Evolutionary conservation across 2,888 invertebrate species (phyloP), one percentile per base, ranked within the genome.

Genomic region (Acrobasis suavella): DNA sequence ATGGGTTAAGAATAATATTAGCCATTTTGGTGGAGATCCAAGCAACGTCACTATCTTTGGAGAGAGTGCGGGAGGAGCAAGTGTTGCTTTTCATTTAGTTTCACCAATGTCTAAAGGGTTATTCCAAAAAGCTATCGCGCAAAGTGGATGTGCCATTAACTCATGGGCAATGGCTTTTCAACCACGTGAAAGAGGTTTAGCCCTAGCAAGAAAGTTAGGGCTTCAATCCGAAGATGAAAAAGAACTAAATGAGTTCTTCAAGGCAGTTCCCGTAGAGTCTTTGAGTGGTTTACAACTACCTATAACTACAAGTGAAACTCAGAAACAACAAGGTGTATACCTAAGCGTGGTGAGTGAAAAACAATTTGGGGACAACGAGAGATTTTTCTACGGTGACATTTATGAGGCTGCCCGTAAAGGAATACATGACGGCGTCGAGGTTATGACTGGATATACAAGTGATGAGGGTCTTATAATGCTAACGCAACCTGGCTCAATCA

Each of bases 401-500:
- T 61, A 68, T 38, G 84, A 93, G 46, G 76, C 79, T 16, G 68
- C 89, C 10, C 83, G 87, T 65, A 79, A 87, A 16, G 93, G 94
- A n/a, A 86, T 86, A n/a, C 84, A 93, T 46, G 74, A 80, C 56
- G 80, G 72, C n/a, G 88, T 95, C 0, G 95, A 96, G 0, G 93
- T 96, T 80, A 94, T 96, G 79, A 87, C 94, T 14, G 96, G 96
- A 8, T 80, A 94, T 3, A 96, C 94, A 16, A 91, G 93, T 0
- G 93, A 95, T 54, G 96, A 96, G 85, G 96, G 96, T 15, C 15
- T 78, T 0, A 42, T 56, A 9, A 8, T 56, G 56, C 12, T 56
- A 9, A 14, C 50, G 78, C 39, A 50, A 49, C 5, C 62, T 75
- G 9, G 56, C 38, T 8, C 37, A 16, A 22, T 56, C n/a, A 17